phyloP scores from a whole-genome alignment of 2,888 invertebrate species.

The Lasioglossum figueresi region DNA sequence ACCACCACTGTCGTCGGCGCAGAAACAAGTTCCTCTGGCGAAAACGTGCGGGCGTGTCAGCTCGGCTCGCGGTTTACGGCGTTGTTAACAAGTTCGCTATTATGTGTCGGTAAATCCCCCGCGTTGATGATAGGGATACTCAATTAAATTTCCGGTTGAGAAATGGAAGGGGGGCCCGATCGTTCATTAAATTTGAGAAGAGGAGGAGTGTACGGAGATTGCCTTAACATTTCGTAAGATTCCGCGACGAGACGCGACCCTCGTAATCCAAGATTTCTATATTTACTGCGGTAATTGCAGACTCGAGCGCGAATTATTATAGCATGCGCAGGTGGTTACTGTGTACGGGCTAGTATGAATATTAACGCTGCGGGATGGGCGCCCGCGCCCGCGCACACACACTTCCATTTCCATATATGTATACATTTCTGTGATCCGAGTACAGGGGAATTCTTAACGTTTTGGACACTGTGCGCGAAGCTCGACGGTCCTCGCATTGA shows the following conservation, averaged over 20 bases:
- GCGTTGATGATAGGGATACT: neutral
- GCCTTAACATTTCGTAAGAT: slow-evolving; percentile 22
- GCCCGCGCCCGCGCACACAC: slow-evolving; percentile 14
- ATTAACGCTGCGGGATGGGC: slow-evolving; percentile 24
- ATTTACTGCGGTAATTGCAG: slow-evolving; percentile 44
- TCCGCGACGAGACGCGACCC: slow-evolving; percentile 12
- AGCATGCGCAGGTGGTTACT: slow-evolving; percentile 35
- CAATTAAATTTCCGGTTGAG: slow-evolving; percentile 8
- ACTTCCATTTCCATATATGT: slow-evolving; percentile 19
- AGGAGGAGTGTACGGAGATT: neutral
- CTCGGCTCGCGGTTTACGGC: slow-evolving; percentile 6
- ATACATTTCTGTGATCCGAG: neutral
- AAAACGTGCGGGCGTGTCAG: neutral
- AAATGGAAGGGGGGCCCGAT: neutral
- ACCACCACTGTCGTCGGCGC: neutral
- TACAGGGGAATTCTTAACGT: slow-evolving; percentile 21
- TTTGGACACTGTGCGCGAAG: neutral
- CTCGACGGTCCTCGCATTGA: neutral
- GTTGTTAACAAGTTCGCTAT: slow-evolving; percentile 22
- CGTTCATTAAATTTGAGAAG: slow-evolving; percentile 24
- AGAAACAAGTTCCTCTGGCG: neutral
- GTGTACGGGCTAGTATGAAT: slow-evolving; percentile 39
- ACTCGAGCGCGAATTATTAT: slow-evolving; percentile 37
- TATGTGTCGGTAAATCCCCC: neutral
- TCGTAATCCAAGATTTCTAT: slow-evolving; percentile 38